Conservation (phyloP, 2,797 vertebrate species). For the Tauraco hartlaubi region DNA sequence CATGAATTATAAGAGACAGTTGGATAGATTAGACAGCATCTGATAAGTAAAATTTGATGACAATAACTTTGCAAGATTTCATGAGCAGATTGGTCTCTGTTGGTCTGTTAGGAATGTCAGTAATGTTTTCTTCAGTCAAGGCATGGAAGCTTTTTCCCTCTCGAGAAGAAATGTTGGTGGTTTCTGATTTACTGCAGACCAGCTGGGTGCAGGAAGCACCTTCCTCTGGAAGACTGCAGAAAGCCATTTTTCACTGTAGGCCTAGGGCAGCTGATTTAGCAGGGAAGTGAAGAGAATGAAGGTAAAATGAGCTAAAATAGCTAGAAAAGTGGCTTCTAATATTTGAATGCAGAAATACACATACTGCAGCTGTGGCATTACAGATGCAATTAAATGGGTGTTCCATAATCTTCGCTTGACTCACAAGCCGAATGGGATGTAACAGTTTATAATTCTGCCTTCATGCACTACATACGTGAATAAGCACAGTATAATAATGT, state of each 20-base stretch:
- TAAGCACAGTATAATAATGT: slow-evolving; percentile 45
- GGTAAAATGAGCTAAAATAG: slow-evolving; percentile 49
- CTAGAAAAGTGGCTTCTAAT: slow-evolving; percentile 31
- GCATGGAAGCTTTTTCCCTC: neutral
- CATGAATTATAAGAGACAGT: neutral
- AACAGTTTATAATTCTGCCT: slow-evolving; percentile 51
- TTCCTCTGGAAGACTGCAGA: neutral
- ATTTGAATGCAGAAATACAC: slow-evolving; percentile 38
- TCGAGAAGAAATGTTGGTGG: neutral
- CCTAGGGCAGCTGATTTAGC: slow-evolving; percentile 27
- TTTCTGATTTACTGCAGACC: slow-evolving; percentile 33
- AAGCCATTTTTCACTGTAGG: slow-evolving; percentile 15
- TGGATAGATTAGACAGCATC: neutral
- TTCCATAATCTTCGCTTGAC: slow-evolving; percentile 57
- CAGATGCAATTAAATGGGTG: slow-evolving; percentile 71
- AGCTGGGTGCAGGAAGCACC: neutral
- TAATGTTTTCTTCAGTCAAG: neutral
- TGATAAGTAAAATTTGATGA: neutral
- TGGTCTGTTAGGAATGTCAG: neutral
- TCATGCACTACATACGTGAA: slow-evolving; percentile 14
- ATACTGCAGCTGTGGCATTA: slow-evolving; percentile 65
- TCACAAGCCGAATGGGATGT: slow-evolving; percentile 37
- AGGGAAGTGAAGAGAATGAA: slow-evolving; percentile 27
- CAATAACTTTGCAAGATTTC: neutral
- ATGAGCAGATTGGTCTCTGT: neutral